phyloP scores from a whole-genome alignment of 2,113 vertebrate genomes.

The Pseudonaja textilis region DNA sequence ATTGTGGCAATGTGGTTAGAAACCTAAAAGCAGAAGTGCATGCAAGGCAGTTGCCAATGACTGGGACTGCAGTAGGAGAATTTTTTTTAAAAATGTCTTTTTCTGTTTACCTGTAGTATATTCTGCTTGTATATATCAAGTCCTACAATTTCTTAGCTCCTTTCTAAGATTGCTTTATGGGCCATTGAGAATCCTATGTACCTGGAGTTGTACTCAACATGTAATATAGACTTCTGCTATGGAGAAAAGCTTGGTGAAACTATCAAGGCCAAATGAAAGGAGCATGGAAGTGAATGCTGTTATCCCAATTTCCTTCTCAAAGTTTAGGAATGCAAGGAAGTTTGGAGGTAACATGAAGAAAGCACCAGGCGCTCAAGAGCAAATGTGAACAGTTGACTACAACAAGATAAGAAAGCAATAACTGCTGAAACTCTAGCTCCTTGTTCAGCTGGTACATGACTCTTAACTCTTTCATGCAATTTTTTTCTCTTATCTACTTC shows the following conservation, averaged over 20 bases:
- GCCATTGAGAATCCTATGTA: neutral
- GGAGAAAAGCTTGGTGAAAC: neutral
- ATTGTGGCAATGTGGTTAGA: neutral
- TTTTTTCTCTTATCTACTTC: neutral
- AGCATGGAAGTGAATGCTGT: neutral
- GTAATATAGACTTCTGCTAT: neutral
- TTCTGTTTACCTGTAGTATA: neutral
- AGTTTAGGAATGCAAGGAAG: neutral
- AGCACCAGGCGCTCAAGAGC: neutral
- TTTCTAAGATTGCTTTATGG: neutral
- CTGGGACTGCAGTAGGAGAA: neutral
- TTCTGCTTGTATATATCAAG: neutral
- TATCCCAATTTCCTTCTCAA: neutral
- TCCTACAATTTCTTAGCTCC: neutral
- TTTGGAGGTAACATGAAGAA: neutral
- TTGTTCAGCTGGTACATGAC: neutral
- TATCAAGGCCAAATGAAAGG: neutral
- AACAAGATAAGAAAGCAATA: neutral
- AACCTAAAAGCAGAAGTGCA: neutral
- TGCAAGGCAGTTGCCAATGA: neutral
- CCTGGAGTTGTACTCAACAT: neutral
- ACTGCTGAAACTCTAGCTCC: neutral
- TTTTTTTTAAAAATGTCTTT: neutral
- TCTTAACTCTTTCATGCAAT: neutral
- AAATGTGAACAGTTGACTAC: neutral